A percentile compares a stretch with the other conserved stretches of the same genome.
These are phyloP conservation scores for Choloepus hoffmanni DNA, from an alignment of 2,113 vertebrate genomes.

Conservation along the genomic window DNA sequence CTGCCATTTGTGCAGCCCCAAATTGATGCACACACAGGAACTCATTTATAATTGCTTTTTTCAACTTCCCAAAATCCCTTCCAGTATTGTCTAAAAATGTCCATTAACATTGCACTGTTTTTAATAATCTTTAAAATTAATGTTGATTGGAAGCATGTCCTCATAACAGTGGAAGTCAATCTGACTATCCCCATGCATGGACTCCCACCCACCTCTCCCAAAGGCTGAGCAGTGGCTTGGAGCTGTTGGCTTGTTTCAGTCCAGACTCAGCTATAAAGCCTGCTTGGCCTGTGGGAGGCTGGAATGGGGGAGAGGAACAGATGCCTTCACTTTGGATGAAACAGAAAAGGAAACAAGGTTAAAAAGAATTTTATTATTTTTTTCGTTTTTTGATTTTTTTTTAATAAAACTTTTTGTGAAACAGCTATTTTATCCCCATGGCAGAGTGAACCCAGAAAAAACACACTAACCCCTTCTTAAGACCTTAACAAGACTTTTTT, in stretches of 20 bases:
- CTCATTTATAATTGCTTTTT: slow-evolving; percentile 63
- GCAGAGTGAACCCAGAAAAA: slow-evolving; percentile 91
- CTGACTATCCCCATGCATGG: too few species aligned
- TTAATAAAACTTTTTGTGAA: slow-evolving; percentile 93
- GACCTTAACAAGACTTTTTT: slow-evolving; percentile 88
- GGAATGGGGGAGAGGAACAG: slow-evolving; percentile 41
- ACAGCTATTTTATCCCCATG: slow-evolving; percentile 91
- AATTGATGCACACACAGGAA: neutral
- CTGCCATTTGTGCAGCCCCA: slow-evolving; percentile 57
- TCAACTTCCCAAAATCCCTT: slow-evolving; percentile 41
- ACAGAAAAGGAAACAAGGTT: slow-evolving; percentile 88
- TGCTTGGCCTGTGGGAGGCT: neutral
- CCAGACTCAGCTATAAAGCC: neutral
- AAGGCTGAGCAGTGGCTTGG: neutral
- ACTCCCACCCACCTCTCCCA: neutral
- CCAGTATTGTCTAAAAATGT: slow-evolving; percentile 39
- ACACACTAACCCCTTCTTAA: slow-evolving; percentile 92
- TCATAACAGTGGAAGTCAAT: neutral
- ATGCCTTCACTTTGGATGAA: slow-evolving; percentile 77
- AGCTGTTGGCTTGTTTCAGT: neutral
- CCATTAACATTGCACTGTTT: slow-evolving; percentile 50
- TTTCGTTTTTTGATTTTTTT: slow-evolving; percentile 85
- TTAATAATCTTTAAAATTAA: slow-evolving; percentile 60
- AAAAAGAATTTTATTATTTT: slow-evolving; percentile 92
- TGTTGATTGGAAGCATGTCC: slow-evolving; percentile 14